Evolutionary conservation across 1,140 invertebrate genomes (phyloP).

Genomic region (Pteromalus puparum): DNA sequence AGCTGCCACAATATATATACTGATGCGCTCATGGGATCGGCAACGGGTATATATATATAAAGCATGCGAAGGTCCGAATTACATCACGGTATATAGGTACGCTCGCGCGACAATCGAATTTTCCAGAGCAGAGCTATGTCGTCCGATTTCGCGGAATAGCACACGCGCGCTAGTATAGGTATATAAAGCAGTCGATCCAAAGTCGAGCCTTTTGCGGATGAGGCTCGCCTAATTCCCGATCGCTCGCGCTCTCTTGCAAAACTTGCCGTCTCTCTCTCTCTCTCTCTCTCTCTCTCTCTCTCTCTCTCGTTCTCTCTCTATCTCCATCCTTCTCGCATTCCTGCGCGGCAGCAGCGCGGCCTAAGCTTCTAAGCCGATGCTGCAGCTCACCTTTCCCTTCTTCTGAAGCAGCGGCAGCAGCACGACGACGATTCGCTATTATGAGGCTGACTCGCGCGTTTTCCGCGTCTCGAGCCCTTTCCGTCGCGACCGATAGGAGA

Average conservation of each 20-base stretch:
- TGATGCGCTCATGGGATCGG: no score
- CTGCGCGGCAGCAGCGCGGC: background rate
- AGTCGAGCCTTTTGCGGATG: constrained; percentile 20
- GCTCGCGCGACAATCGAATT: no score
- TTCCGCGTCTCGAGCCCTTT: no score
- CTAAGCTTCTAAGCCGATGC: constrained; percentile 26
- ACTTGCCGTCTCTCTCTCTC: constrained; percentile 7
- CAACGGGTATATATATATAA: no score
- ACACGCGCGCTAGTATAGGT: no score
- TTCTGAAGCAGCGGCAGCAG: background rate
- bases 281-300: constrained; percentile 10
- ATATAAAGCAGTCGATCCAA: background rate
- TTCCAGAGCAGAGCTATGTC: no score
- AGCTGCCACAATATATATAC: no score
- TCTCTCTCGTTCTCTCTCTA: background rate
- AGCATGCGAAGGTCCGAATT: no score
- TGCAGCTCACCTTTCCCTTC: constrained; percentile 29
- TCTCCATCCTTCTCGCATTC: constrained; percentile 21
- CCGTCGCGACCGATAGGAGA: no score
- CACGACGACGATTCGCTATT: background rate
- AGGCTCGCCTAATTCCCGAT: constrained; percentile 19
- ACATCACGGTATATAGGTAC: no score
- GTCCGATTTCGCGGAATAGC: no score
- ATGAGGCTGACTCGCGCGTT: background rate
- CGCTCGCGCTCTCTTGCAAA: constrained; percentile 16